Evolutionary conservation across 2,888 invertebrate species (phyloP), one percentile per base, ranked within the genome.

Genomic region (Chloromyia formosa): DNA sequence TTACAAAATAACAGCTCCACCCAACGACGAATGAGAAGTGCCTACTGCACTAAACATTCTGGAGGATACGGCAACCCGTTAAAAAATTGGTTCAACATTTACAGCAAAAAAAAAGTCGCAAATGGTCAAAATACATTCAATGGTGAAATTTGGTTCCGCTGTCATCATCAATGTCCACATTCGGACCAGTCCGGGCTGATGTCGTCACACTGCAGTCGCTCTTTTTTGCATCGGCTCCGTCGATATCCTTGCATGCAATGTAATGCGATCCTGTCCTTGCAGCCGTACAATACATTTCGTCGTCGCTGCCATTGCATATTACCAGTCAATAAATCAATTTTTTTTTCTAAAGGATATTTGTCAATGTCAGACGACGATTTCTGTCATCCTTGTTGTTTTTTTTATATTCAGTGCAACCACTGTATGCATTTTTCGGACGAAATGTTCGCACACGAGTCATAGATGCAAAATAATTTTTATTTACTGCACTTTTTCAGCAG

Each of bases 281-380:
- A 66, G 45, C 49, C 45, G 22, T 9, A 49, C 49, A 66, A 4
- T n/a, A n/a, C 66, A 49, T 49, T 66, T 45, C 66, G 73, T 12
- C 35, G 35, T 56, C 74, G 73, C 68, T 73, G 73, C 68, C 69
- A 49, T 35, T 68, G 61, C 68, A 69, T 75, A 77, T 77, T 75
- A 71, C 75, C 74, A 75, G 77, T 75, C 77, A 75, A 77, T 77
- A 77, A 75, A 77, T 77, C 77, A 77, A 77, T 71, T 75, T 77
- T 77, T 75, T 77, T 77, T 77, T 75, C 69, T 22, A 62, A 74
- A 54, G 74, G 74, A 71, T 75, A 77, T 77, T 77, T 77, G 77
- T 77, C 77, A 77, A 77, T 74, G 77, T 77, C 77, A 71, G 73
- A 71, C 76, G 75, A 74, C 75, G 71, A 76, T 76, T 76, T 76